Evolutionary conservation across 2,797 vertebrate genomes (phyloP).

Genomic region (Lepus oiostolus): DNA sequence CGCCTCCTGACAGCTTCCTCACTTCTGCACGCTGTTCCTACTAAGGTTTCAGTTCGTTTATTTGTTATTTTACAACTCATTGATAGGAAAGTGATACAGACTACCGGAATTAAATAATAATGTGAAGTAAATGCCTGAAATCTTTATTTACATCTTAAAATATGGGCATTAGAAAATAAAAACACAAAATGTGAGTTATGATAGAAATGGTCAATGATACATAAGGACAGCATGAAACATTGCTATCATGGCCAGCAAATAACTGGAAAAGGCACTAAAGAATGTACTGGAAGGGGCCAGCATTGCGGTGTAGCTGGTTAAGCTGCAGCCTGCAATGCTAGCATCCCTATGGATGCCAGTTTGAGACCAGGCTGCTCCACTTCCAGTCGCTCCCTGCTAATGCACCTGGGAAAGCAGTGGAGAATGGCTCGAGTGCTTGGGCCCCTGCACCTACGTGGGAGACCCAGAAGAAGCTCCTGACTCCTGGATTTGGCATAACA

Average conservation of each 20-base stretch:
- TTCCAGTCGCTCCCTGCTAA: too few relatives aligned
- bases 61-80: background rate
- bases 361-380: too few relatives aligned
- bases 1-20: background rate
- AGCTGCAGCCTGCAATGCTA: too few relatives aligned
- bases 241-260: background rate
- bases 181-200: background rate
- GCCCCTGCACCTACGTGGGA: too few relatives aligned
- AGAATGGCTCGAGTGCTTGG: too few relatives aligned
- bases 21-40: background rate
- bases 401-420: too few relatives aligned
- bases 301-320: too few relatives aligned
- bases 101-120: background rate
- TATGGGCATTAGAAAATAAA: background rate
- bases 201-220: background rate
- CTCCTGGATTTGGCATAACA: too few relatives aligned
- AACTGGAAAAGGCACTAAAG: background rate
- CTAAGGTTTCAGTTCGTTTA: background rate
- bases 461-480: too few relatives aligned
- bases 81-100: background rate
- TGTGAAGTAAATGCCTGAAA: background rate
- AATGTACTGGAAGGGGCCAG: background rate
- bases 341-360: too few relatives aligned
- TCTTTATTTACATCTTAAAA: background rate
- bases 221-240: background rate